Percentiles rank a stretch among this genome's conserved stretches.
Conservation (phyloP, 2,888 invertebrate genomes). For the Cephonodes hylas region DNA sequence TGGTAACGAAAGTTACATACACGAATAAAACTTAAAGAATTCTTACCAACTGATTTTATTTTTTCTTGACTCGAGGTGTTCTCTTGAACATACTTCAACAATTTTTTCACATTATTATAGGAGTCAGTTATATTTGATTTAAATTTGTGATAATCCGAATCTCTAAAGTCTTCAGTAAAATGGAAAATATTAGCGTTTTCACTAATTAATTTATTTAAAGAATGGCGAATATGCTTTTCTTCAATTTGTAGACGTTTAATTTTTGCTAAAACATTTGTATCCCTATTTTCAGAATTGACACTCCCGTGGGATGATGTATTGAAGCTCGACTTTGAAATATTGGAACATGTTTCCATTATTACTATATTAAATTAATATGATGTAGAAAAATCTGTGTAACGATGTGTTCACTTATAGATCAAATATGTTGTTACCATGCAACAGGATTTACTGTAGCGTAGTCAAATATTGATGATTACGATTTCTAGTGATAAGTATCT, state of each 20-base stretch:
- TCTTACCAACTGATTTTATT: constrained; percentile 47
- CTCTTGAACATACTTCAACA: constrained; percentile 56
- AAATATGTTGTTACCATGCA: not conserved
- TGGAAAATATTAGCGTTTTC: not conserved
- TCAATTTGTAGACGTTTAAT: constrained; percentile 65
- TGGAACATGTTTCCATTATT: not conserved
- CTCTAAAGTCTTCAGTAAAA: constrained; percentile 15
- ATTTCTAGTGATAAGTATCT: too few relatives aligned
- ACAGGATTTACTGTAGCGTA: not conserved
- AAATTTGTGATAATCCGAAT: constrained; percentile 36
- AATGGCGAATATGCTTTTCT: constrained; percentile 53
- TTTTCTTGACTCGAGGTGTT: constrained; percentile 43
- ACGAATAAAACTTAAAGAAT: not conserved
- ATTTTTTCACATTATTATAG: constrained; percentile 24
- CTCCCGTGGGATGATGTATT: not conserved
- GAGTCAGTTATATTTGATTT: constrained; percentile 38
- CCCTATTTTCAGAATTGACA: constrained; percentile 12
- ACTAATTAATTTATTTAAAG: constrained; percentile 18
- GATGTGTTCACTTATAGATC: not conserved
- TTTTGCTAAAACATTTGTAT: constrained; percentile 40
- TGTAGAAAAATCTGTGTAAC: not conserved
- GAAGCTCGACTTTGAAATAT: constrained; percentile 12
- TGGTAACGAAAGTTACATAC: too few relatives aligned
- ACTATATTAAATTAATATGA: not conserved
- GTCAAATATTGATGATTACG: too few relatives aligned